Evolutionary conservation across 2,888 invertebrate species (phyloP), one percentile per base, ranked within the genome.

Genomic region (Isoperla grammatica): DNA sequence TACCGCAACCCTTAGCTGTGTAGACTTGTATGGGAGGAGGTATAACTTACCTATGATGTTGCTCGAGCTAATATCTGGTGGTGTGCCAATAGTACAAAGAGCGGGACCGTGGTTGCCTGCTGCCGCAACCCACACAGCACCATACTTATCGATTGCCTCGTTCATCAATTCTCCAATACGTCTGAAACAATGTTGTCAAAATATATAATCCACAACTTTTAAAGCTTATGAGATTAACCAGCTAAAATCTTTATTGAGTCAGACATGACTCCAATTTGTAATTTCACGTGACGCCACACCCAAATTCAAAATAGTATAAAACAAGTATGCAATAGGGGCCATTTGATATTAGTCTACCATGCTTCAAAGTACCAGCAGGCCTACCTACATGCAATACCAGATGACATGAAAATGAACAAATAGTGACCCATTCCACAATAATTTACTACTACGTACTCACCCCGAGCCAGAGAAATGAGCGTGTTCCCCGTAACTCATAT

Each of bases 401-500:
- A n/a, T n/a, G n/a, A n/a, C n/a, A n/a, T n/a, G n/a, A n/a, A n/a
- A n/a, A n/a, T n/a, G n/a, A n/a, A n/a, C n/a, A n/a, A n/a, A n/a
- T n/a, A n/a, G n/a, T n/a, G n/a, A n/a, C n/a, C n/a, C n/a, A n/a
- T n/a, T n/a, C n/a, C n/a, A n/a, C n/a, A n/a, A n/a, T n/a, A n/a
- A n/a, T n/a, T n/a, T n/a, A n/a, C n/a, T n/a, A n/a, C n/a, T n/a
- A n/a, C n/a, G n/a, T 8, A 29, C 29, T 79, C 77, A 92, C 91
- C 97, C 96, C 6, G 87, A 77, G 73, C 92, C 88, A 2, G 91
- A 85, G 89, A 94, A 95, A 73, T 94, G 90, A 0, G 93, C 85
- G 69, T 91, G 92, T 75, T 98, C 98, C 1, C 98, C 98, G 69
- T 97, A 99, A 71, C 96, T 97, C 92, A 95, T 97, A 74, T 99